A percentile compares a stretch with the other conserved stretches of the same genome.
phyloP scores from a whole-genome alignment of 2,797 vertebrate genomes.

The Spheniscus humboldti region DNA sequence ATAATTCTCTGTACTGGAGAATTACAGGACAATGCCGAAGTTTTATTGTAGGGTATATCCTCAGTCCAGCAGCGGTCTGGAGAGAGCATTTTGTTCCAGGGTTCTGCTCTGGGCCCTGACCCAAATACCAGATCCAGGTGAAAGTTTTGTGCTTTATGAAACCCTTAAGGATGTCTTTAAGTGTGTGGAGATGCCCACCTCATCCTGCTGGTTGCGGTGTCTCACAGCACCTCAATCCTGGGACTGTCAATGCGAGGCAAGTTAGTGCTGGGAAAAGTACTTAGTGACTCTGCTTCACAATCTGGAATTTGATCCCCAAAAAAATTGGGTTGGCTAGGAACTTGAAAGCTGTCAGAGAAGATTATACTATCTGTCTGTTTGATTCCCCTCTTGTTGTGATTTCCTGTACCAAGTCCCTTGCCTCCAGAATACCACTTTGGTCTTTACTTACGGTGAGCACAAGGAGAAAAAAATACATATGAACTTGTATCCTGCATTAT shows the following conservation, averaged over 20 bases:
- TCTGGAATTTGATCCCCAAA: neutral
- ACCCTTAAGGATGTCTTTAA: neutral
- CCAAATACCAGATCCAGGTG: neutral
- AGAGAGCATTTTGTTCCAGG: neutral
- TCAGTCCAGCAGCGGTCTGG: neutral
- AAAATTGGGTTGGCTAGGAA: neutral
- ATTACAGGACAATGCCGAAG: neutral
- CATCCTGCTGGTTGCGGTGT: neutral
- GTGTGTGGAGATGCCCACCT: neutral
- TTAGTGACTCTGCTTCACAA: neutral
- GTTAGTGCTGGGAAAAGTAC: neutral
- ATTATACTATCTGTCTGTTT: neutral
- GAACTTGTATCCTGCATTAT: neutral
- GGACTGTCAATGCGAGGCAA: accelerated
- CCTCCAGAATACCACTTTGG: neutral
- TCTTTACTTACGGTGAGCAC: neutral
- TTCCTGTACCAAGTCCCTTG: neutral
- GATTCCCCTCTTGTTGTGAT: neutral
- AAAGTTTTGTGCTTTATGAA: neutral
- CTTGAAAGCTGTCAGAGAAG: neutral
- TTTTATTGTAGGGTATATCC: neutral
- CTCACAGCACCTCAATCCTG: neutral
- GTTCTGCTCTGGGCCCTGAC: neutral
- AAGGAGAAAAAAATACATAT: neutral
- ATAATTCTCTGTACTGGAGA: neutral